phyloP scores from a whole-genome alignment of 2,113 vertebrate genomes.

The Misgurnus mizolepis region DNA sequence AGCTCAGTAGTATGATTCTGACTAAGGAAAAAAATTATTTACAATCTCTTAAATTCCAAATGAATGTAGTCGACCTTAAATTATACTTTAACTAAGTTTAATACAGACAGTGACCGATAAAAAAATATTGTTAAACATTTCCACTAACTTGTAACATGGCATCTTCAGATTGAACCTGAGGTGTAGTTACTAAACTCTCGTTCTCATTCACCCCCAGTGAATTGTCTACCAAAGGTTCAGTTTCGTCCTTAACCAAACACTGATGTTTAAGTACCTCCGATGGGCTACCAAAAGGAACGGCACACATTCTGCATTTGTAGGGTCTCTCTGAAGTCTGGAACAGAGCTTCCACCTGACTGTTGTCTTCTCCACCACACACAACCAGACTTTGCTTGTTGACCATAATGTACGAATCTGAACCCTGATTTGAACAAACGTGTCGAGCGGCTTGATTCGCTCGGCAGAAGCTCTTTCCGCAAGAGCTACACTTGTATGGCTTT shows the following conservation, averaged over 20 bases:
- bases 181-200: neutral
- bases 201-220: constrained; percentile 62
- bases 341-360: constrained; percentile 85
- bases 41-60: neutral
- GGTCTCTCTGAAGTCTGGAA: constrained; percentile 81
- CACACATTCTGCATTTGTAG: constrained; percentile 86
- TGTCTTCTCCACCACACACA: constrained; percentile 84
- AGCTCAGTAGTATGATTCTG: neutral
- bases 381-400: constrained; percentile 86
- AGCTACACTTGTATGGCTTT: constrained; percentile 87
- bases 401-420: constrained; percentile 82
- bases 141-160: neutral
- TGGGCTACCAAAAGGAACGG: constrained; percentile 82
- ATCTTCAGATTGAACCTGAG: neutral
- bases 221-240: constrained; percentile 72
- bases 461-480: constrained; percentile 87
- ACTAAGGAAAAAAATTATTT: neutral
- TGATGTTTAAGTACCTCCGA: constrained; percentile 85
- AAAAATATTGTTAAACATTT: neutral
- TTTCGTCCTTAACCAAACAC: constrained; percentile 57
- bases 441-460: constrained; percentile 86
- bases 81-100: neutral
- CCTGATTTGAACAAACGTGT: constrained; percentile 85
- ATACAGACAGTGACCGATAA: neutral
- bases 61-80: neutral